Conservation (phyloP, 2,888 invertebrate species). For the Temnothorax rugatulus region DNA sequence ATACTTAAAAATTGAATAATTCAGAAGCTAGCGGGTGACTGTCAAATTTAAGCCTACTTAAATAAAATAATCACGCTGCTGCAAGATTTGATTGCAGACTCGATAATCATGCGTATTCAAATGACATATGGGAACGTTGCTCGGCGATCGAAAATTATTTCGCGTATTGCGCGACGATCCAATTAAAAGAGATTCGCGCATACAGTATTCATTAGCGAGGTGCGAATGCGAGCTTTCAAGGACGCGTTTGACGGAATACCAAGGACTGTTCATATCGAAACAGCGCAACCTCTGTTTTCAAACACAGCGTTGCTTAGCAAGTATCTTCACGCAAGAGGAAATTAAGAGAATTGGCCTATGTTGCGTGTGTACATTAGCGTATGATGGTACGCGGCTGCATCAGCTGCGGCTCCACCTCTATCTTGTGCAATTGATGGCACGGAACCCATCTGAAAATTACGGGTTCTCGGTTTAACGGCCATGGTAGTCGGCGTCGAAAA, state of each 20-base stretch:
- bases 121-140: not conserved
- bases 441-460: slow-evolving; percentile 29
- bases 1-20: not conserved
- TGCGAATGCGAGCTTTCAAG: slow-evolving; percentile 33
- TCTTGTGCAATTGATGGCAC: slow-evolving; percentile 33
- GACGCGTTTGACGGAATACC: slow-evolving; percentile 17
- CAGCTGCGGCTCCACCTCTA: slow-evolving; percentile 13
- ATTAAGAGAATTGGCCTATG: slow-evolving; percentile 53
- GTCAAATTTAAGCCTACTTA: slow-evolving; percentile 21
- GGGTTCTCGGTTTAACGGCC: slow-evolving; percentile 19
- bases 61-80: not conserved
- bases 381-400: slow-evolving; percentile 22
- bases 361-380: slow-evolving; percentile 46
- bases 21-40: not conserved
- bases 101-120: not conserved
- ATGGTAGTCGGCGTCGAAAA: slow-evolving; percentile 31
- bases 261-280: slow-evolving; percentile 31
- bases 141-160: slow-evolving; percentile 7
- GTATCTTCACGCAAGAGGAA: slow-evolving; percentile 50
- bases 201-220: slow-evolving; percentile 27
- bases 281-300: slow-evolving; percentile 40
- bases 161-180: not conserved
- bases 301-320: not conserved
- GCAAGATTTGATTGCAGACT: not conserved
- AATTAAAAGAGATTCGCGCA: slow-evolving; percentile 27